Percentiles rank a stretch among this genome's conserved stretches.
Evolutionary conservation across 2,888 invertebrate genomes (phyloP).

Genomic region (Saturnia japonica): DNA sequence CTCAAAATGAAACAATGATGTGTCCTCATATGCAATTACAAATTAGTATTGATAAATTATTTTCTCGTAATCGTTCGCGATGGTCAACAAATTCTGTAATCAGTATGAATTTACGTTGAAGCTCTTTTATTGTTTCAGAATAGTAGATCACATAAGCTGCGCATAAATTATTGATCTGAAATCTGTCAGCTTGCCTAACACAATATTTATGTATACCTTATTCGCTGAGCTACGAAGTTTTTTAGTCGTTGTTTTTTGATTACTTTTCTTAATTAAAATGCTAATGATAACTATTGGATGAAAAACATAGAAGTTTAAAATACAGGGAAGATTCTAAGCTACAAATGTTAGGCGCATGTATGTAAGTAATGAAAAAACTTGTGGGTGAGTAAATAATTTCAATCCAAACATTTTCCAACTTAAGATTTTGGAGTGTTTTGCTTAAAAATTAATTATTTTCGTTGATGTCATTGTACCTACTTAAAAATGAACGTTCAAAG

Average conservation of each 20-base stretch:
- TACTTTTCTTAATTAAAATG: too few species aligned
- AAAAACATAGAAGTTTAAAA: not conserved
- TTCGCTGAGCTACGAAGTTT: not conserved
- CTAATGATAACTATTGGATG: not conserved
- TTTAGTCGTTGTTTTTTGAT: too few species aligned
- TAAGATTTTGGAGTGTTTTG: conserved; percentile 9
- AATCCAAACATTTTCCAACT: not conserved
- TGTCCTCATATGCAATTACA: too few species aligned
- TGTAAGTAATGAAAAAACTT: not conserved
- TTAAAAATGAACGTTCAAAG: conserved; percentile 30
- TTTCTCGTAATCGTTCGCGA: too few species aligned
- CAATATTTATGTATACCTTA: not conserved
- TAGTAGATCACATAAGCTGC: too few species aligned
- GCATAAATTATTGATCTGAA: not conserved
- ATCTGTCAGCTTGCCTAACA: not conserved
- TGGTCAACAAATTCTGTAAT: too few species aligned
- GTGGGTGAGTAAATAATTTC: not conserved
- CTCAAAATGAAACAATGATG: too few species aligned
- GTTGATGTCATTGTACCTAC: conserved; percentile 37
- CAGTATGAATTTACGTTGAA: too few species aligned
- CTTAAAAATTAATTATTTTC: conserved; percentile 16
- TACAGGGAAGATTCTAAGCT: not conserved
- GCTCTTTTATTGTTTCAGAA: too few species aligned
- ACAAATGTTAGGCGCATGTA: not conserved
- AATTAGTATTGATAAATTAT: too few species aligned